Conservation (phyloP, 2,113 vertebrate genomes). For the Phaethornis superciliosus region DNA sequence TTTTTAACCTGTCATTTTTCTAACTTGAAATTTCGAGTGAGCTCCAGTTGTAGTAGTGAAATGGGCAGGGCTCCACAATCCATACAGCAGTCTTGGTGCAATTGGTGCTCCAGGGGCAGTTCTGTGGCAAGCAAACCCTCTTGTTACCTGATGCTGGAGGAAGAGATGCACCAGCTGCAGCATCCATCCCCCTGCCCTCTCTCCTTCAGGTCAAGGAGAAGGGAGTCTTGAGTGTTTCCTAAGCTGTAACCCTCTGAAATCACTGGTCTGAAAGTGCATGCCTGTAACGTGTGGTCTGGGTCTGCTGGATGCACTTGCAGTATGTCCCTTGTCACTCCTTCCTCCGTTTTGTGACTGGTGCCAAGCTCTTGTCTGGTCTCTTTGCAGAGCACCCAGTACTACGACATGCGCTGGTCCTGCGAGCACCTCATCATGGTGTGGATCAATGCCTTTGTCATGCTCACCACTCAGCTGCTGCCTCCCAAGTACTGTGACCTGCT, state of each 20-base stretch:
- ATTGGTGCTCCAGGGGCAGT: background rate
- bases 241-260: slow-evolving; percentile 40
- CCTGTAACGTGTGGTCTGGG: slow-evolving; percentile 69
- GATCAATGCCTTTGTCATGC: slow-evolving; percentile 99
- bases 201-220: slow-evolving; percentile 50
- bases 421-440: slow-evolving; percentile 99
- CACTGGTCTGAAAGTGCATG: slow-evolving; percentile 69
- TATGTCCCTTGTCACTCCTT: slow-evolving; percentile 25
- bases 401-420: slow-evolving; percentile 99
- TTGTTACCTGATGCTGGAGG: background rate
- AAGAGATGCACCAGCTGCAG: slow-evolving; percentile 26
- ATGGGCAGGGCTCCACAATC: background rate
- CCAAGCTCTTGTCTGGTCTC: slow-evolving; percentile 56
- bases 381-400: slow-evolving; percentile 96
- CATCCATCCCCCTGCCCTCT: background rate
- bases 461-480: slow-evolving; percentile 94
- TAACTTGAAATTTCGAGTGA: background rate
- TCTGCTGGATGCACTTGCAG: slow-evolving; percentile 58
- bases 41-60: slow-evolving; percentile 4
- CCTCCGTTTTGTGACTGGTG: background rate
- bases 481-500: slow-evolving; percentile 96
- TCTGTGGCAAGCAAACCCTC: background rate
- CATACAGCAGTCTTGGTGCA: background rate
- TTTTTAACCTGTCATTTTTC: background rate
- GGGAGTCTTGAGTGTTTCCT: slow-evolving; percentile 22